A percentile compares a stretch with the other conserved stretches of the same genome.
Evolutionary conservation across 2,113 vertebrate species (phyloP).

Genomic region (Oncorhynchus tshawytscha): DNA sequence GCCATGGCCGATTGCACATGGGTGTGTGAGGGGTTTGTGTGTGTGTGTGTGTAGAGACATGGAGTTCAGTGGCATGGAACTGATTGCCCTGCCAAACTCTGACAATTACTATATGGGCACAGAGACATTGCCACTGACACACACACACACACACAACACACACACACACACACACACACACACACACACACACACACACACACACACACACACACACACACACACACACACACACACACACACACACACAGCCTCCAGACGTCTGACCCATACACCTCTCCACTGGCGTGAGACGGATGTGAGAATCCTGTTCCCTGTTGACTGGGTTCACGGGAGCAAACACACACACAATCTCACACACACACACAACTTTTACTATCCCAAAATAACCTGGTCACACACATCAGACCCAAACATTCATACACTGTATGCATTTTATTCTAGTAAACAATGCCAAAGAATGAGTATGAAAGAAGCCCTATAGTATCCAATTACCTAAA

Average conservation of each 20-base stretch:
- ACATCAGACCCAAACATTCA: background rate
- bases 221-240: background rate
- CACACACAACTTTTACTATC: slow-evolving; percentile 19
- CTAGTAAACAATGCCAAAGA: too few relatives aligned
- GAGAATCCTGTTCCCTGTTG: slow-evolving; percentile 54
- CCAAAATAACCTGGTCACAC: slow-evolving; percentile 20
- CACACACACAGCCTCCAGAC: slow-evolving; percentile 27
- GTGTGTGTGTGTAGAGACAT: slow-evolving; percentile 22
- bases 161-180: slow-evolving; percentile 28
- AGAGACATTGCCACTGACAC: background rate
- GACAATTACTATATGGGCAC: background rate
- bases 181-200: background rate
- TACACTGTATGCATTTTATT: background rate
- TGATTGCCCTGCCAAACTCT: slow-evolving; percentile 14
- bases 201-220: background rate
- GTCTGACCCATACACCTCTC: slow-evolving; percentile 53
- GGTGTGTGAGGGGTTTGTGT: too few relatives aligned
- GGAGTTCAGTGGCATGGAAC: slow-evolving; percentile 67
- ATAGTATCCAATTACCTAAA: too few relatives aligned
- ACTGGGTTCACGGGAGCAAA: slow-evolving; percentile 47
- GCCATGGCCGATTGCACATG: too few relatives aligned
- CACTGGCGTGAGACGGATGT: slow-evolving; percentile 60
- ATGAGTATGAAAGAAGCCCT: too few relatives aligned
- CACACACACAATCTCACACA: slow-evolving; percentile 25
- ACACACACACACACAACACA: slow-evolving; percentile 2